A percentile compares a stretch with the other conserved stretches of the same genome.
These are phyloP conservation scores for Xylocampa areola DNA, from an alignment of 2,888 invertebrate genomes.

Conservation along the genomic window DNA sequence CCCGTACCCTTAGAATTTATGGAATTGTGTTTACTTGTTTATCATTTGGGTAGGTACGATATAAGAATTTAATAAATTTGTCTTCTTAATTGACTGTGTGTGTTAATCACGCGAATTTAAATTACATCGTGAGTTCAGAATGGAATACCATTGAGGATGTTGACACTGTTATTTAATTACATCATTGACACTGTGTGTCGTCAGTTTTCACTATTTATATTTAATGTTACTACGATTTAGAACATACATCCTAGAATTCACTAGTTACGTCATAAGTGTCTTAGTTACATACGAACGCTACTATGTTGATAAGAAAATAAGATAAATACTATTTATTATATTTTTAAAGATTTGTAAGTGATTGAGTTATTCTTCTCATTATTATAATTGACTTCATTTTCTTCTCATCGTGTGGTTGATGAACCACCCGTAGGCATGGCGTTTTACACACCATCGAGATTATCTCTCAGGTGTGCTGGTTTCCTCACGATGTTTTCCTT, in stretches of 20 bases:
- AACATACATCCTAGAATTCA: slow-evolving; percentile 15
- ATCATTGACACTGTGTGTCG: slow-evolving; percentile 34
- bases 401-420: too few species aligned
- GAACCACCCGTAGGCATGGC: too few species aligned
- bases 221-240: slow-evolving; percentile 3
- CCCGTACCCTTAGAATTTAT: slow-evolving; percentile 74
- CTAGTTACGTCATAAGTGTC: too few species aligned
- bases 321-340: too few species aligned
- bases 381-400: too few species aligned
- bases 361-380: too few species aligned
- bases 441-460: too few species aligned
- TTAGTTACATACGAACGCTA: too few species aligned
- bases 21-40: slow-evolving; percentile 63
- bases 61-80: slow-evolving; percentile 29
- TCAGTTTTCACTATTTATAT: slow-evolving; percentile 27
- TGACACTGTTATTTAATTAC: slow-evolving; percentile 44
- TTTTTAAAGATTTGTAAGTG: too few species aligned
- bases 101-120: slow-evolving; percentile 13
- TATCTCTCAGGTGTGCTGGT: too few species aligned
- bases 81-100: slow-evolving; percentile 4
- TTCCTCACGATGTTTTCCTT: too few species aligned
- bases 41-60: slow-evolving; percentile 34
- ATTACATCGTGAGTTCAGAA: slow-evolving; percentile 23
- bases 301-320: slow-evolving; percentile 21
- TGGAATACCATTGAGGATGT: slow-evolving; percentile 41